Base-by-base conservation (phyloP, 2,113 vertebrate species). In the Maccullochella peelii region DNA sequence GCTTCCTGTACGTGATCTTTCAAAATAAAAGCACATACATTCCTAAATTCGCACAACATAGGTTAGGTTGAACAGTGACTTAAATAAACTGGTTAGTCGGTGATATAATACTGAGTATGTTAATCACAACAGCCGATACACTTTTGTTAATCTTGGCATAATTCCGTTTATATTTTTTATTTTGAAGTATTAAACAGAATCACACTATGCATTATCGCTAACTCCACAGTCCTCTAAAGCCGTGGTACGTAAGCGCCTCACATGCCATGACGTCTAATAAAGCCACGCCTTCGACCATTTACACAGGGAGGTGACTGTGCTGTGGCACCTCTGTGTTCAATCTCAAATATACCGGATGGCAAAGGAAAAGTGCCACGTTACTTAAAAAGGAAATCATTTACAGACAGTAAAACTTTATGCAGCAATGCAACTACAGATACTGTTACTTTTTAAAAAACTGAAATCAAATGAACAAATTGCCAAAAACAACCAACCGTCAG, bases 301-400 rank as follows among this genome's bases (percentile, higher is more conserved):
- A 76, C 47, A 92, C 84, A 94, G 44, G 30, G 80, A 77, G 33
- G 49, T 57, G 62, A 65, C 79, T 93, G 91, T 91, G 15, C 49
- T 14, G 55, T 38, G 74, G 59, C 62, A 44, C 11, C 38, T 21
- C 42, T n/a, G 63, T 27, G 61, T 5, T 6, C 67, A 23, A 10
- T 0, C 61, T 42, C 42, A 69, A 3, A 23, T 38, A 55, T 9
- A 5, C 58, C 18, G 52, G 65, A 8, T 5, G 25, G 59, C 14
- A n/a, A 25, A 62, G 20, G 27, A 15, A 20, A 80, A 88, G 83
- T 89, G 92, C 91, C 91, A 92, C 92, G 91, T 92, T 62, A 73
- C 83, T 40, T 0, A 23, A 50, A 69, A 40, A 55, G 10, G 7
- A 44, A 21, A 25, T 21, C 40, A 59, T 6, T 33, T 8, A 21